phyloP scores from a whole-genome alignment of 2,113 vertebrate species.

The Chaenocephalus aceratus region DNA sequence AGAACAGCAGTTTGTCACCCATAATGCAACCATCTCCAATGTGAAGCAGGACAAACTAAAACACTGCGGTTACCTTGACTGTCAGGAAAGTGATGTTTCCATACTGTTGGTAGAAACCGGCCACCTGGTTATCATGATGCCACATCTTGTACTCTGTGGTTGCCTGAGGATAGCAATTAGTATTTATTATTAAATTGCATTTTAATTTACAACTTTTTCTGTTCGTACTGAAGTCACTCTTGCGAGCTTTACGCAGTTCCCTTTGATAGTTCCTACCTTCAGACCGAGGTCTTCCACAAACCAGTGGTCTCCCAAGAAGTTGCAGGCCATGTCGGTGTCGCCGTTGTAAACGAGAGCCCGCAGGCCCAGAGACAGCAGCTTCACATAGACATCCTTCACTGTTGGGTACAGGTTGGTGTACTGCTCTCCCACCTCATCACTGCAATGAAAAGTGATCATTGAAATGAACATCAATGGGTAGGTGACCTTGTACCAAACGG shows the following conservation, averaged over 20 bases:
- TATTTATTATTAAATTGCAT: too few species aligned
- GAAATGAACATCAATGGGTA: background rate
- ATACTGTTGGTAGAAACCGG: conserved; percentile 83
- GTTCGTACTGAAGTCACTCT: too few species aligned
- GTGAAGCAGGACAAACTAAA: background rate
- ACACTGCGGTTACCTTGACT: conserved; percentile 76
- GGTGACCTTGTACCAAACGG: background rate
- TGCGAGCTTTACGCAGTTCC: too few species aligned
- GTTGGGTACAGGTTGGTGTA: conserved; percentile 73
- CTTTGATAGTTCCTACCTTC: conserved; percentile 58
- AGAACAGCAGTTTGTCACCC: background rate
- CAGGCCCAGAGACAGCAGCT: conserved; percentile 79
- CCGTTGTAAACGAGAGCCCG: conserved; percentile 84
- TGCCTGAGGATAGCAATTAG: conserved; percentile 49
- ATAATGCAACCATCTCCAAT: background rate
- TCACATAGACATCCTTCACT: conserved; percentile 77
- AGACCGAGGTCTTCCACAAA: conserved; percentile 82
- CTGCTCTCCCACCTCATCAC: conserved; percentile 64
- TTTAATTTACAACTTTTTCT: too few species aligned
- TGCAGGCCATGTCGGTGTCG: conserved; percentile 87
- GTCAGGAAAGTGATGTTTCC: conserved; percentile 85
- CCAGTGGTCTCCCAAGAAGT: conserved; percentile 86
- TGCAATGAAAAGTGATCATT: conserved; percentile 29
- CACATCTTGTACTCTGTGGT: conserved; percentile 76
- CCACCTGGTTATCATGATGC: conserved; percentile 79